Evolutionary conservation across 2,888 invertebrate genomes (phyloP), one percentile per base, ranked within the genome.

Genomic region (Eupelmus urozonus): DNA sequence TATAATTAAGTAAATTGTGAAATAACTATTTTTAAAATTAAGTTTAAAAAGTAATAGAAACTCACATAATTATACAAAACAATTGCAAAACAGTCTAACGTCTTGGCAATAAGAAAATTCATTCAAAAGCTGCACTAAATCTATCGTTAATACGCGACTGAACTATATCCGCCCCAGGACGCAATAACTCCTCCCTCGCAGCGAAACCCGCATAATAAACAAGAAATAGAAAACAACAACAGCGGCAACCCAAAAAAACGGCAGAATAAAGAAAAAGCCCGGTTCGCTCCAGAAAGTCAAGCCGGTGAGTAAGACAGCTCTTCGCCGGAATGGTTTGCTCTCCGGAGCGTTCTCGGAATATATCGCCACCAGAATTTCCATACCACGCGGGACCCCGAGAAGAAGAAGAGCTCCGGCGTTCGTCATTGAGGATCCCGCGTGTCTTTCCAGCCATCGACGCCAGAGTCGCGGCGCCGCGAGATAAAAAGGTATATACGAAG

Each of bases 401-500:
- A 57, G 55, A 57, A 27, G 13, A 57, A 27, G 57, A 27, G 29
- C 3, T n/a, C 0, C 20, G 23, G 27, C 23, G 34, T 40, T 67
- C 67, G 67, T 53, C 34, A 55, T 53, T 40, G 53, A 40, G 67
- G 40, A 55, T 40, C 27, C 13, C 13, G 1, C 40, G 40, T 25
- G 57, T 57, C 57, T 51, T 27, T 40, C 55, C 45, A 4, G 4
- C n/a, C 16, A 16, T 45, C 45, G 45, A 45, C 45, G 45, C 16
- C n/a, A 79, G 78, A n/a, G n/a, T n/a, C n/a, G n/a, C n/a, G n/a
- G n/a, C n/a, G n/a, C n/a, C n/a, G n/a, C n/a, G n/a, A n/a, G n/a
- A n/a, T n/a, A n/a, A n/a, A 82, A 67, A 74, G 80, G 80, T 82
- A 81, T 78, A 80, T 81, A 81, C 76, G 83, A 80, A 80, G 4